Conservation (phyloP, 2,797 vertebrate species). For the Pristis pectinata region DNA sequence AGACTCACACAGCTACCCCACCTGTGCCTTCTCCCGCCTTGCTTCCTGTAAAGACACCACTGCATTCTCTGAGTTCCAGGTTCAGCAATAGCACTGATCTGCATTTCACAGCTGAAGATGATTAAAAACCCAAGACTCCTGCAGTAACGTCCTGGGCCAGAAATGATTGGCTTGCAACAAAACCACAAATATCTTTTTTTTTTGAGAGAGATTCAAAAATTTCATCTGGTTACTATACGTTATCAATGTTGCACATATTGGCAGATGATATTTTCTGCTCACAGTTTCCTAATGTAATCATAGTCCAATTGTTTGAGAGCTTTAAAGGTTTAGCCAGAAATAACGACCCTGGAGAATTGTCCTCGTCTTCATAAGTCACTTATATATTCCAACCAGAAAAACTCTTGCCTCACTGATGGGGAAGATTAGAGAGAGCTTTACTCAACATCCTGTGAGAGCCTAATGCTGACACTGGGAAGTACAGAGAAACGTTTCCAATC, state of each 20-base stretch:
- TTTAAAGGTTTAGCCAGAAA: conserved; percentile 16
- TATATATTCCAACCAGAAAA: neutral
- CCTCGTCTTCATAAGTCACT: neutral
- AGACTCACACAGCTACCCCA: too few species aligned
- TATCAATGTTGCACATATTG: neutral
- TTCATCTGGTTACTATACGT: neutral
- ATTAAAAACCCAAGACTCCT: too few species aligned
- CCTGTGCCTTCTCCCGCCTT: too few species aligned
- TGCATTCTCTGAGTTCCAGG: too few species aligned
- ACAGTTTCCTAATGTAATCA: neutral
- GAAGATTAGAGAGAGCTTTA: neutral
- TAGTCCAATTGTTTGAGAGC: neutral
- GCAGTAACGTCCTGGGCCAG: too few species aligned
- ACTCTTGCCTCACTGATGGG: neutral
- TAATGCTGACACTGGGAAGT: neutral
- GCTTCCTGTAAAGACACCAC: too few species aligned
- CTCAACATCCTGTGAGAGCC: neutral
- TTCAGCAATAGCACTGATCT: too few species aligned
- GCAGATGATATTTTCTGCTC: neutral
- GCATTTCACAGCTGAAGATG: too few species aligned
- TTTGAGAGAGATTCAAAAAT: neutral
- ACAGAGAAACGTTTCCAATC: neutral
- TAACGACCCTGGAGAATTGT: neutral
- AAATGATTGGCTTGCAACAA: too few species aligned
- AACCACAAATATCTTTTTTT: too few species aligned